These are phyloP conservation scores for Drosophila sulfurigaster DNA, from an alignment of 1,140 invertebrate species.

Conservation along the genomic window DNA sequence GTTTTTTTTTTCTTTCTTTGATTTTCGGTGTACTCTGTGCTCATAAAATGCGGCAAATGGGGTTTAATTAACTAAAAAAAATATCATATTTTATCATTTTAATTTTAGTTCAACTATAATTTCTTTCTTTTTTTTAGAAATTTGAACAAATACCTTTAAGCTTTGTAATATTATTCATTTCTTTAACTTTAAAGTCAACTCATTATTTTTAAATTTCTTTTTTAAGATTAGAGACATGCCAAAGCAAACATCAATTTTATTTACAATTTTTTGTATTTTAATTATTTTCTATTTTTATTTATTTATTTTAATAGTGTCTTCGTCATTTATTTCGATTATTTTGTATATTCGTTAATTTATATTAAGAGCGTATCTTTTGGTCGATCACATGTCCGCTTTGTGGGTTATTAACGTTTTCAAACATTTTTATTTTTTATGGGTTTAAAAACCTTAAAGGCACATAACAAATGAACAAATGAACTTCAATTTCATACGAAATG, in stretches of 20 bases:
- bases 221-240: too few relatives aligned
- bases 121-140: background rate
- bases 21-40: slow-evolving; percentile 37
- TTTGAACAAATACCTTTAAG: background rate
- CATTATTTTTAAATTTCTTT: too few relatives aligned
- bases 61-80: background rate
- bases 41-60: background rate
- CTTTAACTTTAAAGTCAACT: too few relatives aligned
- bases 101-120: background rate
- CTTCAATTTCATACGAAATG: slow-evolving; percentile 14
- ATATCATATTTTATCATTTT: too few relatives aligned
- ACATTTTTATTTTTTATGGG: slow-evolving; percentile 25
- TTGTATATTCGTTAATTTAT: too few relatives aligned
- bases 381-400: background rate
- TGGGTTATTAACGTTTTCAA: slow-evolving; percentile 10
- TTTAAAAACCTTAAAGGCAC: slow-evolving; percentile 12
- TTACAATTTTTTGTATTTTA: too few relatives aligned
- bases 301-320: background rate
- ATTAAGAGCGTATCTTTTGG: slow-evolving; percentile 9
- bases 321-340: background rate
- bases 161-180: too few relatives aligned
- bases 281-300: background rate
- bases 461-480: slow-evolving; percentile 19
- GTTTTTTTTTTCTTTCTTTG: background rate
- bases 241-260: too few relatives aligned